Percentiles rank a stretch among this genome's conserved stretches.
Evolutionary conservation across 64 coral and sea anemone species (phyloP).

Genomic region (Acropora yongei): DNA sequence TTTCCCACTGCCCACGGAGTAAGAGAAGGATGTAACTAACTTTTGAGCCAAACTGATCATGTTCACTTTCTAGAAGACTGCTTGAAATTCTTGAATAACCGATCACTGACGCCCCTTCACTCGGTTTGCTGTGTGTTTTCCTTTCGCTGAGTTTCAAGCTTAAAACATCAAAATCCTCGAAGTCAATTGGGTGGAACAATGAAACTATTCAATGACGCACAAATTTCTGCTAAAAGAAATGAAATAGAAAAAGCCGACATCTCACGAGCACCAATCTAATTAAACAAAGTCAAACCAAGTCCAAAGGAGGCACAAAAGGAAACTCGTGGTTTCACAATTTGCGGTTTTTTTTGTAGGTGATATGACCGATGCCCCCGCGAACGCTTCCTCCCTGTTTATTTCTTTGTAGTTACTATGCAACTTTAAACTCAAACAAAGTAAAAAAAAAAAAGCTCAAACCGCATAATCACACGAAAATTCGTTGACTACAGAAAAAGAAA

Average conservation of each 20-base stretch:
- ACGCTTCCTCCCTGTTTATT: neutral
- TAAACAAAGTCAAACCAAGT: too few relatives aligned
- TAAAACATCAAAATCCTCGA: conserved; percentile 31
- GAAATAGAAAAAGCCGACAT: neutral
- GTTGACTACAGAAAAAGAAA: neutral
- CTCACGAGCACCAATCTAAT: neutral
- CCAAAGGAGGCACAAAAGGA: neutral
- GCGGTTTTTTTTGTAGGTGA: neutral
- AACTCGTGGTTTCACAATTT: neutral
- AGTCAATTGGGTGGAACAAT: neutral
- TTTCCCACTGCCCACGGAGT: neutral
- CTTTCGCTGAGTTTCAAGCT: neutral
- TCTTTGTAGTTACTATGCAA: neutral
- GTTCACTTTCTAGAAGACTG: neutral
- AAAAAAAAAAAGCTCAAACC: neutral
- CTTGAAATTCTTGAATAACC: neutral
- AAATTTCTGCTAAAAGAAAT: neutral
- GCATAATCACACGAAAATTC: neutral
- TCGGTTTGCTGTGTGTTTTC: neutral
- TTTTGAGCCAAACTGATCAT: too few relatives aligned
- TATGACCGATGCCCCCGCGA: neutral
- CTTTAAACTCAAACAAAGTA: neutral
- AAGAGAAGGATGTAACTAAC: neutral
- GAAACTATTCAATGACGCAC: neutral
- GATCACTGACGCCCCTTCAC: neutral